phyloP scores from a whole-genome alignment of 2,797 vertebrate species.

The Myotis findleyi region DNA sequence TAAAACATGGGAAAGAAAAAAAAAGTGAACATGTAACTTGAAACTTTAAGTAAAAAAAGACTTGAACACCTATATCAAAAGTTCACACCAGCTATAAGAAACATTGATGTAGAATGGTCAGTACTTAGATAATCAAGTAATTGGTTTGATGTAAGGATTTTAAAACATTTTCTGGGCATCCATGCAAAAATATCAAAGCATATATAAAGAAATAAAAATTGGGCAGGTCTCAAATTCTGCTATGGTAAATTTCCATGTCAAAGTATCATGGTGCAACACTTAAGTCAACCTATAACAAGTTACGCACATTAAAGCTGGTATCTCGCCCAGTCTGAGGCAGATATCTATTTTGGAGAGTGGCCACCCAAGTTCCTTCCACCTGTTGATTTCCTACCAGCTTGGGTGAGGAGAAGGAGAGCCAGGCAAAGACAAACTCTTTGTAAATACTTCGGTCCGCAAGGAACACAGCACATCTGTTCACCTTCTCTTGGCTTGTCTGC shows the following conservation, averaged over 20 bases:
- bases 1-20: not conserved
- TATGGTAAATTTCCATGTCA: not conserved
- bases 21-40: not conserved
- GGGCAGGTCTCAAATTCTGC: not conserved
- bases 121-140: not conserved
- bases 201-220: not conserved
- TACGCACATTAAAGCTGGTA: not conserved
- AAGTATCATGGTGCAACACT: not conserved
- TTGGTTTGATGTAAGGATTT: conserved; percentile 13
- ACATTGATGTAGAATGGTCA: not conserved
- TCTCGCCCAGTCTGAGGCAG: not conserved
- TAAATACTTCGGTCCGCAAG: not conserved
- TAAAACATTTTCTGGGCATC: not conserved
- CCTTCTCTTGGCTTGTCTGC: not conserved
- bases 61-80: not conserved
- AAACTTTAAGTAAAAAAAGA: conserved; percentile 19
- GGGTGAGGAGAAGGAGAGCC: not conserved
- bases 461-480: not conserved
- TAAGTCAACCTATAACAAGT: not conserved
- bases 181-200: not conserved
- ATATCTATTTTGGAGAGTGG: not conserved
- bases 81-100: not conserved
- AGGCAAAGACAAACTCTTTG: not conserved
- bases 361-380: not conserved
- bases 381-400: not conserved